These are phyloP conservation scores for Donacobius atricapilla DNA, from an alignment of 2,113 vertebrate genomes.

Conservation along the genomic window DNA sequence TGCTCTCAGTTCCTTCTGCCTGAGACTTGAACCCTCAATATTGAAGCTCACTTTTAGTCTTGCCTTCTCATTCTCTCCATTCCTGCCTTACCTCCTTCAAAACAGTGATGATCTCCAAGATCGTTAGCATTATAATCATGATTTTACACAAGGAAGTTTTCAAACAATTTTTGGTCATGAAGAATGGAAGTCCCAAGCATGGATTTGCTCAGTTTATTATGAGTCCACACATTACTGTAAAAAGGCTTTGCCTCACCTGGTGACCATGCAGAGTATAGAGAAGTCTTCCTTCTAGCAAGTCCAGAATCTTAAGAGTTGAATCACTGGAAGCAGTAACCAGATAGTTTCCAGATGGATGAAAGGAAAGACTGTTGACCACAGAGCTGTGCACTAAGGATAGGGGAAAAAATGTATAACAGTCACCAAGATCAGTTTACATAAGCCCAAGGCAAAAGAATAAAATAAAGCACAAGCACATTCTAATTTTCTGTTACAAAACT, in stretches of 20 bases:
- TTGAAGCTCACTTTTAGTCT: not conserved
- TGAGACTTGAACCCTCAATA: not conserved
- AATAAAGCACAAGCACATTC: not conserved
- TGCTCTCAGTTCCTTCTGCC: not conserved
- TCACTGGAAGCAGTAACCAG: constrained; percentile 92
- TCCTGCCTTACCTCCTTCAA: not conserved
- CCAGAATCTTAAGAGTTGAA: constrained; percentile 94
- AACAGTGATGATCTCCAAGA: not conserved
- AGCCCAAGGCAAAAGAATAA: not conserved
- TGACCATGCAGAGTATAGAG: constrained; percentile 95
- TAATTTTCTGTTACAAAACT: not conserved
- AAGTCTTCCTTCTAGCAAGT: constrained; percentile 91
- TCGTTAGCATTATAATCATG: rapidly evolving
- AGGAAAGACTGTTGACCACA: constrained; percentile 88
- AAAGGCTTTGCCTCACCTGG: constrained; percentile 81
- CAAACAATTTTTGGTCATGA: not conserved
- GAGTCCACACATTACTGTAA: not conserved
- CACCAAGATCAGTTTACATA: not conserved
- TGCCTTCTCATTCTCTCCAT: not conserved
- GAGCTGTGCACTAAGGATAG: constrained; percentile 84
- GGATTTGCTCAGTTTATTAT: not conserved
- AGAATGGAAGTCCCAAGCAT: not conserved
- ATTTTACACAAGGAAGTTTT: not conserved
- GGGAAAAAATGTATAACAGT: not conserved
- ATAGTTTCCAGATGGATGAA: constrained; percentile 90